Evolutionary conservation across 2,113 vertebrate species (phyloP).

Genomic region (human (Homo sapiens)): DNA sequence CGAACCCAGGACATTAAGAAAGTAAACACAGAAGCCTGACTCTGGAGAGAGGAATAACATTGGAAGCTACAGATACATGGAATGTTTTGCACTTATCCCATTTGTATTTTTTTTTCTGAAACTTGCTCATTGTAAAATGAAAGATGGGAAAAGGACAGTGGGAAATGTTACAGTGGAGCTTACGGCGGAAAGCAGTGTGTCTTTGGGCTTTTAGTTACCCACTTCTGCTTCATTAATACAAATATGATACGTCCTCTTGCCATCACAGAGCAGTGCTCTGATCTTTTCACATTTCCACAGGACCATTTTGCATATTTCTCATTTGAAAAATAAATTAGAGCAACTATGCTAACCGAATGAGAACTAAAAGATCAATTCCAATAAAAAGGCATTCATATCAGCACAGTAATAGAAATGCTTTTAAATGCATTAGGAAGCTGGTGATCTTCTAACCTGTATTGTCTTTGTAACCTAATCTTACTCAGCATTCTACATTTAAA

Average conservation of each 20-base stretch:
- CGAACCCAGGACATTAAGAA: not conserved
- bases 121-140: not conserved
- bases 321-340: not conserved
- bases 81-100: not conserved
- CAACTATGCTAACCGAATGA: not conserved
- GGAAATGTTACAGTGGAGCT: not conserved
- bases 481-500: not conserved
- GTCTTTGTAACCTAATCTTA: not conserved
- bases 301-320: not conserved
- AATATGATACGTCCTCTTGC: conserved; percentile 61
- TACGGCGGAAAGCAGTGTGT: conserved; percentile 61
- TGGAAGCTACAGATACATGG: not conserved
- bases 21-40: not conserved
- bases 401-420: not conserved
- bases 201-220: conserved; percentile 69
- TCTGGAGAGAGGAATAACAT: not conserved
- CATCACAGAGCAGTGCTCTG: not conserved
- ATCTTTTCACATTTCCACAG: not conserved
- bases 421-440: not conserved
- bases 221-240: conserved; percentile 64
- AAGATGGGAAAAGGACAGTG: not conserved
- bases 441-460: not conserved
- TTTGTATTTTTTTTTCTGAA: not conserved
- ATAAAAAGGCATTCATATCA: not conserved
- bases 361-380: not conserved